phyloP scores from a whole-genome alignment of 2,113 vertebrate species.

The Daboia siamensis region DNA sequence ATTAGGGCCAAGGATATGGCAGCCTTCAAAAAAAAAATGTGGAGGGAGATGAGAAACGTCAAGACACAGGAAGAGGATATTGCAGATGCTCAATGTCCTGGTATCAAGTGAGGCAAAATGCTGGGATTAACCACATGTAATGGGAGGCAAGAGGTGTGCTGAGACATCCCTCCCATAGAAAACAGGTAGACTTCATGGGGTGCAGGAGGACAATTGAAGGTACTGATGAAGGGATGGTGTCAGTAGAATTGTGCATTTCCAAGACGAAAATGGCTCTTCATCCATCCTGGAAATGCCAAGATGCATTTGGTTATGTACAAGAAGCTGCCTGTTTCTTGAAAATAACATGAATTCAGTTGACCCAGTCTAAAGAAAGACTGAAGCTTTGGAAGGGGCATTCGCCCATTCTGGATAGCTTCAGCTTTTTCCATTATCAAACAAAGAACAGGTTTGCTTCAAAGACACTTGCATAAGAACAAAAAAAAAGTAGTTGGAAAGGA shows the following conservation, averaged over 20 bases:
- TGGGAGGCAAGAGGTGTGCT: background rate
- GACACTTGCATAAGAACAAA: background rate
- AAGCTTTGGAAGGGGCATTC: background rate
- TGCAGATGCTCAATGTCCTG: background rate
- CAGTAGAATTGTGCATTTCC: background rate
- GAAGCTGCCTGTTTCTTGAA: background rate
- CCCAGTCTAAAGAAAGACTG: background rate
- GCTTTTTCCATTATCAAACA: background rate
- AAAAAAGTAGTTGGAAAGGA: background rate
- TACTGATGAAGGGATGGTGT: background rate
- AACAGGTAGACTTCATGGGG: background rate
- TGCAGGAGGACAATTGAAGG: background rate
- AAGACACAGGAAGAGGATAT: background rate
- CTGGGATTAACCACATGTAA: background rate
- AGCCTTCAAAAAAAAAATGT: background rate
- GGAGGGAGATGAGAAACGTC: background rate
- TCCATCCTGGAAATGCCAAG: background rate
- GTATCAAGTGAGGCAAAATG: background rate
- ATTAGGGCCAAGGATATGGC: background rate
- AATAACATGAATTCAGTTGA: background rate
- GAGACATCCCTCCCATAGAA: background rate
- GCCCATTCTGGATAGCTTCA: background rate
- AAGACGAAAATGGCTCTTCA: background rate
- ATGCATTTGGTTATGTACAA: background rate
- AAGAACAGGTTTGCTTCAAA: background rate